phyloP scores from a whole-genome alignment of 2,888 invertebrate species.

The Dimorphilus gyrociliatus region DNA sequence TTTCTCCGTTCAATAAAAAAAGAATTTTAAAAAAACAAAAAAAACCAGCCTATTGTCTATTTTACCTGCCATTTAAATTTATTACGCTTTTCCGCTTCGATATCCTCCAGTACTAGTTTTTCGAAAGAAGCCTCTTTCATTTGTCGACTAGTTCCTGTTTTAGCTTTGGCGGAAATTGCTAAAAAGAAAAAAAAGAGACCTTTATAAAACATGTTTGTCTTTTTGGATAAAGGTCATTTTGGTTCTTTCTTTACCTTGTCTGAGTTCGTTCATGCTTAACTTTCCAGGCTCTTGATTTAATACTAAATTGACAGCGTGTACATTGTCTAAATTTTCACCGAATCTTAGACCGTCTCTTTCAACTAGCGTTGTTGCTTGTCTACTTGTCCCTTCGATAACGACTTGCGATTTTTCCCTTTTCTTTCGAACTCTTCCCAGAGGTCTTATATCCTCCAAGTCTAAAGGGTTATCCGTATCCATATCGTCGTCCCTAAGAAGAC shows the following conservation, averaged over 20 bases:
- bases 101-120: slow-evolving; percentile 28
- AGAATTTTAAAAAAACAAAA: no score
- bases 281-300: slow-evolving; percentile 34
- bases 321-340: slow-evolving; percentile 25
- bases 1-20: no score
- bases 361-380: slow-evolving; percentile 12
- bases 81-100: slow-evolving; percentile 35
- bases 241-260: slow-evolving; percentile 16
- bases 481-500: no score
- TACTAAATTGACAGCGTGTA: slow-evolving; percentile 30
- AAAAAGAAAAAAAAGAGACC: no score
- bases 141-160: no score
- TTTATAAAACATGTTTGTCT: background rate
- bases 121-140: slow-evolving; percentile 32
- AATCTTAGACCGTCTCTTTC: slow-evolving; percentile 29
- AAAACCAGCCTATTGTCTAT: no score
- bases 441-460: no score
- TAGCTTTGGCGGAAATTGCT: no score
- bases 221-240: background rate
- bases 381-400: no score
- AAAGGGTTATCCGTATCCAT: no score
- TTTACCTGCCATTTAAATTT: slow-evolving; percentile 36
- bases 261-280: slow-evolving; percentile 28
- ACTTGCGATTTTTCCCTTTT: no score
- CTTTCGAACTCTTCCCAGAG: no score